Evolutionary conservation across 2,888 invertebrate genomes (phyloP).

Genomic region (Sympetrum striolatum): DNA sequence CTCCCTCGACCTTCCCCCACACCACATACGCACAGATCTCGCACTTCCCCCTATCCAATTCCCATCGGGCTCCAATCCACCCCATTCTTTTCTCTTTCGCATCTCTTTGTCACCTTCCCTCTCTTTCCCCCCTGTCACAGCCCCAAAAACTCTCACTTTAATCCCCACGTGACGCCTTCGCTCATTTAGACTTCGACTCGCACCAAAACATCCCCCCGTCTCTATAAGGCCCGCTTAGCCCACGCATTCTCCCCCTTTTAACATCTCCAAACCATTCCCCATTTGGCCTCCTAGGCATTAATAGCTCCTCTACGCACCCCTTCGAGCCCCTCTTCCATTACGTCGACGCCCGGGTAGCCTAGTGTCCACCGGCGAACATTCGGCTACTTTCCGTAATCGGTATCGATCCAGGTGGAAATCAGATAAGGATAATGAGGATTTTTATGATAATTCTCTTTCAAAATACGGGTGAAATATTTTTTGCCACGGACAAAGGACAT

Average conservation of each 20-base stretch:
- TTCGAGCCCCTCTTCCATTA: conserved; percentile 15
- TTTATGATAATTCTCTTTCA: neutral
- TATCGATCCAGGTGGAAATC: neutral
- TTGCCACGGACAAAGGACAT: neutral
- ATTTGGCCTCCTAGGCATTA: conserved; percentile 34
- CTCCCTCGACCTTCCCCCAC: neutral
- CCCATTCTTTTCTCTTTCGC: conserved; percentile 32
- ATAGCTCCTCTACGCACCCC: conserved; percentile 9
- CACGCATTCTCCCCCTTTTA: neutral
- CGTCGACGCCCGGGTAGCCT: neutral
- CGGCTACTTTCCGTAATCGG: neutral
- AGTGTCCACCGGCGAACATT: neutral
- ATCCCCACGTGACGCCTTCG: conserved; percentile 40
- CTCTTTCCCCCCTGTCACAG: neutral
- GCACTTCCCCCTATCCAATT: conserved; percentile 32
- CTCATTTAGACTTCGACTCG: conserved; percentile 28
- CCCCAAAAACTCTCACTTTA: conserved; percentile 36
- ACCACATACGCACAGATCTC: neutral
- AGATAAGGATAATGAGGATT: neutral
- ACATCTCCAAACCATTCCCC: neutral
- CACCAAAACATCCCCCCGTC: neutral
- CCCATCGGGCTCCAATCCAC: conserved; percentile 25
- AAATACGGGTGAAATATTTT: neutral
- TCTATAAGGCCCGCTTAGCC: conserved; percentile 5
- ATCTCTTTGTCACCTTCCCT: conserved; percentile 35